These are phyloP conservation scores for Albula glossodonta DNA, from an alignment of 2,113 vertebrate species.

Conservation along the genomic window DNA sequence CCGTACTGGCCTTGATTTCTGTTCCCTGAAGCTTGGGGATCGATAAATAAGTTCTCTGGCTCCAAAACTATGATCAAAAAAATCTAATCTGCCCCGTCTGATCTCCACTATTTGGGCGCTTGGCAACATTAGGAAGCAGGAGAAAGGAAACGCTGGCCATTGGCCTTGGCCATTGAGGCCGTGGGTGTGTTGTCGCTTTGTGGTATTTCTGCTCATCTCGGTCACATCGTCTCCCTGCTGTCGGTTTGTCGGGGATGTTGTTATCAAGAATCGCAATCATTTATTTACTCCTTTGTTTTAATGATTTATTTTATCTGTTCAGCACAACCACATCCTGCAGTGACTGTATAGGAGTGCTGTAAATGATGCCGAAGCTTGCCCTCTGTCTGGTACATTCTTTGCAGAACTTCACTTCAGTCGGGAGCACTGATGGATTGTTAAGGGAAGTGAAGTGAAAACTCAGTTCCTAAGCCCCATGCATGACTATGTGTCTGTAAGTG, in stretches of 20 bases:
- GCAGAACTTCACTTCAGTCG: too few relatives aligned
- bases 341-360: too few relatives aligned
- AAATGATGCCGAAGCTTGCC: too few relatives aligned
- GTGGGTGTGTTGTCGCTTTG: neutral
- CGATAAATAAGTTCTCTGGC: conserved; percentile 29
- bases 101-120: neutral
- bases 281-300: neutral
- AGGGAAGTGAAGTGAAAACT: too few relatives aligned
- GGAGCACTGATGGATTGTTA: too few relatives aligned
- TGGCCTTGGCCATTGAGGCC: too few relatives aligned
- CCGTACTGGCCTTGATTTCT: conserved; percentile 12
- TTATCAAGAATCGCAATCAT: neutral
- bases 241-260: neutral
- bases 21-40: conserved; percentile 35
- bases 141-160: neutral
- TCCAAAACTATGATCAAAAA: neutral
- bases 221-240: neutral
- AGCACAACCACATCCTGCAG: too few relatives aligned
- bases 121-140: neutral
- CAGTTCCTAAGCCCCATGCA: too few relatives aligned
- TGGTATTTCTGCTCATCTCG: neutral
- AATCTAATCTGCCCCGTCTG: neutral
- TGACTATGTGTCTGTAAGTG: too few relatives aligned
- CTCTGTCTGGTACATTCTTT: too few relatives aligned
- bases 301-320: neutral